These are phyloP conservation scores for Panagrolaimus sp. DNA, from an alignment of 1,140 invertebrate species.

Conservation along the genomic window DNA sequence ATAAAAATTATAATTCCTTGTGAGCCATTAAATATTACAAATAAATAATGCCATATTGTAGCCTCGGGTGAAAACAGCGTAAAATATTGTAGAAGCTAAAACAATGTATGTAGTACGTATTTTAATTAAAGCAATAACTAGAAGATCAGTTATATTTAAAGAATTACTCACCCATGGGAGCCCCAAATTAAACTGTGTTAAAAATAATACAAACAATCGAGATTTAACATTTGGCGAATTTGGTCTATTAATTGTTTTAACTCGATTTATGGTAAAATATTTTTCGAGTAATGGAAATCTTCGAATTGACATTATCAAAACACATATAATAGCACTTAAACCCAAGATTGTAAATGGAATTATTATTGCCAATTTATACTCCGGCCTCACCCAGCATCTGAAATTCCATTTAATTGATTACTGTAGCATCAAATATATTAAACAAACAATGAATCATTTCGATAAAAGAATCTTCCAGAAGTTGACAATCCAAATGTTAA, in stretches of 20 bases:
- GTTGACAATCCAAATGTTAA: conserved; percentile 8
- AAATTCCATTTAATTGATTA: no score
- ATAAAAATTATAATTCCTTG: conserved; percentile 40
- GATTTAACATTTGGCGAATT: conserved; percentile 13
- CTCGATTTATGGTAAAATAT: conserved; percentile 10
- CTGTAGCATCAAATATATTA: no score
- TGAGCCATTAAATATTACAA: conserved; percentile 43
- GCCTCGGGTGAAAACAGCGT: conserved; percentile 39
- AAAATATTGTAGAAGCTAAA: conserved; percentile 44
- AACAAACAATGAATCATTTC: conserved; percentile 23
- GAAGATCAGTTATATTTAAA: no score
- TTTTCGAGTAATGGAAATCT: conserved; percentile 26
- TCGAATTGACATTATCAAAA: conserved; percentile 21
- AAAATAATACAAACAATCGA: conserved; percentile 15
- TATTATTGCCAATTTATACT: conserved; percentile 25
- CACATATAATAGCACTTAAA: conserved; percentile 24
- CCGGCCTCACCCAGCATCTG: conserved; percentile 30
- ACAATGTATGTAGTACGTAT: background rate
- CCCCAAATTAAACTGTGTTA: conserved; percentile 21
- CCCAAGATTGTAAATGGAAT: conserved; percentile 26
- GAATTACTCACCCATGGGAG: conserved; percentile 26
- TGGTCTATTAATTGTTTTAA: conserved; percentile 11
- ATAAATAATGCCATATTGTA: conserved; percentile 43
- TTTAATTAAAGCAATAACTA: background rate
- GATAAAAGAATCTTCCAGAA: conserved; percentile 20